These are phyloP conservation scores for Antechinus flavipes DNA, from an alignment of 2,113 vertebrate species.

Conservation along the genomic window DNA sequence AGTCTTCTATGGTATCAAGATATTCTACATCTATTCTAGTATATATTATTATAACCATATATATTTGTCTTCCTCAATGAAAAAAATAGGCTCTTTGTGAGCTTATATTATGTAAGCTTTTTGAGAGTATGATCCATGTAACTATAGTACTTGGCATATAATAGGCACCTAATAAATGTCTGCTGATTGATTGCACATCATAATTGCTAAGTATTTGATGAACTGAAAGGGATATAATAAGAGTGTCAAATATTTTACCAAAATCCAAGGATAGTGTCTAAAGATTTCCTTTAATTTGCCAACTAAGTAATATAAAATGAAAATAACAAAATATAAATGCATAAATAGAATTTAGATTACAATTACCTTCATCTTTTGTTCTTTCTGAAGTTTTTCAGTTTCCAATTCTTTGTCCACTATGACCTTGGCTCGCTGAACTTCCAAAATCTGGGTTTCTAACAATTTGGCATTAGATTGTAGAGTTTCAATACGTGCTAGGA, in stretches of 20 bases:
- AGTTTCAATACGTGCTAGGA: slow-evolving; percentile 88
- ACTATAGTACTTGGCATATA: neutral
- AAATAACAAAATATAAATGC: neutral
- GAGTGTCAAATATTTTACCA: neutral
- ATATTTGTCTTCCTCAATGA: neutral
- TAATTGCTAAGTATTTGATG: neutral
- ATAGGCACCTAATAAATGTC: neutral
- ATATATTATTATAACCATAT: neutral
- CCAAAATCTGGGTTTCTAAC: slow-evolving; percentile 91
- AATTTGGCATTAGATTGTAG: slow-evolving; percentile 88
- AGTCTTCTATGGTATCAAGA: neutral
- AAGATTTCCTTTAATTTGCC: neutral
- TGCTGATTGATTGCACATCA: neutral
- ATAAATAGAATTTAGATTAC: slow-evolving; percentile 2
- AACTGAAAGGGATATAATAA: neutral
- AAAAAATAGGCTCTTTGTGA: neutral
- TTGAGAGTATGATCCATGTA: neutral
- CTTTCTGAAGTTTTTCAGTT: slow-evolving; percentile 91
- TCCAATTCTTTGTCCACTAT: slow-evolving; percentile 91
- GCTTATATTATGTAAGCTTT: neutral
- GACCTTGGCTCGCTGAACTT: slow-evolving; percentile 88
- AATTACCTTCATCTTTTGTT: slow-evolving; percentile 95
- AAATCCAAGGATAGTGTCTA: neutral
- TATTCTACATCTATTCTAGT: neutral
- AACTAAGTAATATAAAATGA: neutral